These are phyloP conservation scores for Dioctria linearis DNA, from an alignment of 2,888 invertebrate genomes.

Conservation along the genomic window DNA sequence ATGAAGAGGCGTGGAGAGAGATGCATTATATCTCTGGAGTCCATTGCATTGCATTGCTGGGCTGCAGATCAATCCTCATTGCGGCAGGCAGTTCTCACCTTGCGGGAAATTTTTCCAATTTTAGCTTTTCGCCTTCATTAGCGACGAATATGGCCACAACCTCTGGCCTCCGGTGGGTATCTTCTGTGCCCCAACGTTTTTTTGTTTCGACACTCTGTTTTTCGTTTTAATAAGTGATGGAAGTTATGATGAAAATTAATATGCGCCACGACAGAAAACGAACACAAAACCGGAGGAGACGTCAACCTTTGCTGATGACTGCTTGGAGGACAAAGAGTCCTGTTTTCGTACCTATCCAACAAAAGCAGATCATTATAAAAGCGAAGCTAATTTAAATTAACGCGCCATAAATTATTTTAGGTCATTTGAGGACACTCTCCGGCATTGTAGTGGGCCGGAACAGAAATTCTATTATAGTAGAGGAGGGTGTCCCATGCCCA, in stretches of 20 bases:
- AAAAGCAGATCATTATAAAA: conserved; percentile 42
- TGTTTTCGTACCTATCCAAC: neutral
- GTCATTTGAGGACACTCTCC: conserved; percentile 17
- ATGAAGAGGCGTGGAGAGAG: neutral
- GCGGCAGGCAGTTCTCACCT: neutral
- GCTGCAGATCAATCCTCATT: conserved; percentile 32
- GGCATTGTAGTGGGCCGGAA: neutral
- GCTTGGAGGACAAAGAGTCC: conserved; percentile 21
- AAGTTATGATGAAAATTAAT: conserved; percentile 48
- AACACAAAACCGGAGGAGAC: neutral
- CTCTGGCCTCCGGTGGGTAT: neutral
- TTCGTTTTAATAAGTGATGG: neutral
- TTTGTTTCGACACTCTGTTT: neutral
- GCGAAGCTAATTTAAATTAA: conserved; percentile 48
- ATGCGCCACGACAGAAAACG: conserved; percentile 27
- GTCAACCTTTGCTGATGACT: conserved; percentile 40
- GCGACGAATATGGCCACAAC: neutral
- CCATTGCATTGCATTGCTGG: neutral
- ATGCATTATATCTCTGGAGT: conserved; percentile 40
- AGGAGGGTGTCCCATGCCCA: neutral
- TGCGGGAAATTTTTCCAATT: conserved; percentile 40
- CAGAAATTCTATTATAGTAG: neutral
- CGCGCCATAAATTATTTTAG: conserved; percentile 48
- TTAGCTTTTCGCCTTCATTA: conserved; percentile 44
- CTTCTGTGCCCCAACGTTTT: neutral